These are phyloP conservation scores for Leptothorax acervorum DNA, from an alignment of 2,888 invertebrate genomes.

Conservation along the genomic window DNA sequence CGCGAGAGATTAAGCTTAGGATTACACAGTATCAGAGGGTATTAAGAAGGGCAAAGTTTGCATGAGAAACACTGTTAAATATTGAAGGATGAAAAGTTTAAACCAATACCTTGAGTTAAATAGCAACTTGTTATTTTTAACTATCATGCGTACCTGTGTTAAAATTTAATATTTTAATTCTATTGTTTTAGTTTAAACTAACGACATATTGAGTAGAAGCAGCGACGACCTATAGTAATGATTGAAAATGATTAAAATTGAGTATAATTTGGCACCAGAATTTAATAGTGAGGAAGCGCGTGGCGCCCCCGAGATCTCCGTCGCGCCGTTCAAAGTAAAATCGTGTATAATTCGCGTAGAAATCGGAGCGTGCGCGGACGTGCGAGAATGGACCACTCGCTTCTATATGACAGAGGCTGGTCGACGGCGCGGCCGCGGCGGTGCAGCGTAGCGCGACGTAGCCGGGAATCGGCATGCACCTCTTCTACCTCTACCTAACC, in stretches of 20 bases:
- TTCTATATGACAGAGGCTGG: conserved; percentile 69
- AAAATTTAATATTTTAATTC: no score
- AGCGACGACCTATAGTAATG: no score
- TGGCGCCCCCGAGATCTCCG: neutral
- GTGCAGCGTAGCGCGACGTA: conserved; percentile 68
- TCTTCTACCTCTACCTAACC: conserved; percentile 69
- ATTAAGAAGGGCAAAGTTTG: no score
- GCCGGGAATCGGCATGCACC: conserved; percentile 71
- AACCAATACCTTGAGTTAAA: no score
- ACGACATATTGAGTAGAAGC: no score
- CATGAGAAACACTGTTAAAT: no score
- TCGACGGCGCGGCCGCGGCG: neutral
- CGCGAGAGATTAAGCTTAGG: neutral
- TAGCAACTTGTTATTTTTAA: no score
- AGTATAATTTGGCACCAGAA: no score
- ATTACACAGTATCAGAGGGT: neutral
- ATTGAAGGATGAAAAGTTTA: no score
- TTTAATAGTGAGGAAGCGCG: neutral
- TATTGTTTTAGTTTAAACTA: no score
- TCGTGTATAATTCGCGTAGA: neutral
- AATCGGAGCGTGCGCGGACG: conserved; percentile 56
- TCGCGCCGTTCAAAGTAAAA: neutral
- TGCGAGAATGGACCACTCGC: conserved; percentile 76
- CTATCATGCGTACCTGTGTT: no score
- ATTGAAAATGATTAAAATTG: no score